Evolutionary conservation across 2,888 invertebrate species (phyloP), one percentile per base, ranked within the genome.

Genomic region (Exocentrus adspersus): DNA sequence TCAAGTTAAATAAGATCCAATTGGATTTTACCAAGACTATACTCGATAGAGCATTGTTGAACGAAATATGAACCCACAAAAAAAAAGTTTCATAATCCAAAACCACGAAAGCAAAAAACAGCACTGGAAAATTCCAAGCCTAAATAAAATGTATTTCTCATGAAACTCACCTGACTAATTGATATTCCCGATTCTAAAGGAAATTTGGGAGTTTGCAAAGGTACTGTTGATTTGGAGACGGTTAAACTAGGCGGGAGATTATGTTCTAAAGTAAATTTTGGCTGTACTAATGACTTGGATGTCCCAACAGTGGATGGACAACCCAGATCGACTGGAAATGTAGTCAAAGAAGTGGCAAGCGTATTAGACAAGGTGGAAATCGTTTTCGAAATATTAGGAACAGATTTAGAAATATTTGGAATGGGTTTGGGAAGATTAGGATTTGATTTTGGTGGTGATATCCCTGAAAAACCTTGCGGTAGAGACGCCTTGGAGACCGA

Each of bases 401-500:
- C 12, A 16, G 50, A 17, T 16, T 50, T 57, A 12, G 57, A 9
- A 16, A 32, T 32, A 43, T 45, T 52, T 28, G 51, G 45, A 12
- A 60, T 41, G 10, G 60, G 45, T 9, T 60, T 60, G 12, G 43
- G 60, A 24, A 60, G n/a, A 16, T 21, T 54, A 16, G 41, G 10
- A 37, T 16, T 46, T 58, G 62, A 3, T 50, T 60, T 64, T 14
- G 28, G 30, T 9, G 30, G 56, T 41, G 17, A 52, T 16, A 60
- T 21, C 59, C 2, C 45, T 37, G 51, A n/a, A 41, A 19, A 58
- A 10, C 48, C 46, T 21, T 14, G 48, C 6, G 60, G 2, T 32
- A 46, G 32, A 6, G 57, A 46, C 7, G 76, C 83, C 74, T 86
- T 86, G 0, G 86, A 86, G 10, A 87, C 84, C 0, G 86, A 85